phyloP scores from a whole-genome alignment of 2,113 vertebrate species.

The Vidua macroura region DNA sequence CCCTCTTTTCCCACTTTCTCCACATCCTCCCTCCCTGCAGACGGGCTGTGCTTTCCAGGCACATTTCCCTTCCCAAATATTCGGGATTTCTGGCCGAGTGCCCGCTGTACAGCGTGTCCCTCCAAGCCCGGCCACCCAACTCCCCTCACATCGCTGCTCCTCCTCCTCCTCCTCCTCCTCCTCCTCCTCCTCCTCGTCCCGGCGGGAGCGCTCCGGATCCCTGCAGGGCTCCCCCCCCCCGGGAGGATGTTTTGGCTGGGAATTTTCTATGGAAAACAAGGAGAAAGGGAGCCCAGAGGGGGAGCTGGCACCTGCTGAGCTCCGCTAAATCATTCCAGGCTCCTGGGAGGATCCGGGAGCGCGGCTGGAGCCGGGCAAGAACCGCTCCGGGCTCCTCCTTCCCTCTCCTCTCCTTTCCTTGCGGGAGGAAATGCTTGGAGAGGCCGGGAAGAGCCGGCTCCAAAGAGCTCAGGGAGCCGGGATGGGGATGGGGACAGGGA shows the following conservation, averaged over 20 bases:
- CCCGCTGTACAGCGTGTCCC: slow-evolving; percentile 46
- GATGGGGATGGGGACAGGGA: background rate
- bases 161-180: background rate
- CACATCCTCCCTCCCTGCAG: background rate
- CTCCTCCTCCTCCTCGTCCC: background rate
- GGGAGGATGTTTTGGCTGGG: slow-evolving; percentile 9
- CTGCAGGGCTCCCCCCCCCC: background rate
- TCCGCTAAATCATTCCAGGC: background rate
- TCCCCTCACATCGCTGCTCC: background rate
- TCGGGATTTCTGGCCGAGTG: background rate
- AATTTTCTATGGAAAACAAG: background rate
- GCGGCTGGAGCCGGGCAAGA: background rate
- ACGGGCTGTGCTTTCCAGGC: slow-evolving; percentile 17
- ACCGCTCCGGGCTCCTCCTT: background rate
- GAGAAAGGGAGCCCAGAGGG: background rate
- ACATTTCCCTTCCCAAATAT: background rate
- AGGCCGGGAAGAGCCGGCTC: background rate
- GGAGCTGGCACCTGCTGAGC: slow-evolving; percentile 40
- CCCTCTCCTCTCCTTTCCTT: background rate
- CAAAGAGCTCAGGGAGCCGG: background rate
- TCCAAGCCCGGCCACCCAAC: background rate
- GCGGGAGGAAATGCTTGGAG: background rate
- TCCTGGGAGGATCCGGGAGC: background rate
- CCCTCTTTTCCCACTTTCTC: background rate
- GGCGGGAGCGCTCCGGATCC: background rate